Conservation (phyloP, 1,140 invertebrate genomes). For the Bradynema listronoti region DNA sequence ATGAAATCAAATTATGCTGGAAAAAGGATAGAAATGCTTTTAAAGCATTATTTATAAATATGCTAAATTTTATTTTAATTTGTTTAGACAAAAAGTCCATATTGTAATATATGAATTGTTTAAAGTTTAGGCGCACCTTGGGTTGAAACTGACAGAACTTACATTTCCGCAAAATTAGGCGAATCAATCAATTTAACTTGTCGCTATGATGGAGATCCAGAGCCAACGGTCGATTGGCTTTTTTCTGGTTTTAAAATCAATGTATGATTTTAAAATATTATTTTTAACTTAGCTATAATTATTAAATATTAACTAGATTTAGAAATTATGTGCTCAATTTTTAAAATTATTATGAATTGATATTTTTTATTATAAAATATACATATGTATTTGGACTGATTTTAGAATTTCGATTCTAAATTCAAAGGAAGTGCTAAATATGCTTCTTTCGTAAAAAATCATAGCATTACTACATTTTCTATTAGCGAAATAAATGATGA, state of each 20-base stretch:
- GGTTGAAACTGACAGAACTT: constrained; percentile 24
- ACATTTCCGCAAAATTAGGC: constrained; percentile 17
- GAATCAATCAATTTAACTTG: constrained; percentile 22
- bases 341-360: no score
- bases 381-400: no score
- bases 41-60: no score
- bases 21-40: no score
- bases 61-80: no score
- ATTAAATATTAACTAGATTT: no score
- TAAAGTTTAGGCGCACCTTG: constrained; percentile 23
- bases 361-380: no score
- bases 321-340: no score
- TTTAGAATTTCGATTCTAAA: constrained; percentile 6
- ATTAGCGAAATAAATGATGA: constrained; percentile 21
- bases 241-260: constrained; percentile 31
- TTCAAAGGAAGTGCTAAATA: constrained; percentile 5
- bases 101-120: no score
- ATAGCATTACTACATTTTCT: constrained; percentile 16
- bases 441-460: constrained; percentile 8
- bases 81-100: no score
- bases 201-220: constrained; percentile 18
- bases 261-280: constrained; percentile 7
- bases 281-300: constrained; percentile 16
- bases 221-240: constrained; percentile 28
- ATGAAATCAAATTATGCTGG: no score